Evolutionary conservation across 2,888 invertebrate genomes (phyloP).

Genomic region (Aphelenchoides bicaudatus): DNA sequence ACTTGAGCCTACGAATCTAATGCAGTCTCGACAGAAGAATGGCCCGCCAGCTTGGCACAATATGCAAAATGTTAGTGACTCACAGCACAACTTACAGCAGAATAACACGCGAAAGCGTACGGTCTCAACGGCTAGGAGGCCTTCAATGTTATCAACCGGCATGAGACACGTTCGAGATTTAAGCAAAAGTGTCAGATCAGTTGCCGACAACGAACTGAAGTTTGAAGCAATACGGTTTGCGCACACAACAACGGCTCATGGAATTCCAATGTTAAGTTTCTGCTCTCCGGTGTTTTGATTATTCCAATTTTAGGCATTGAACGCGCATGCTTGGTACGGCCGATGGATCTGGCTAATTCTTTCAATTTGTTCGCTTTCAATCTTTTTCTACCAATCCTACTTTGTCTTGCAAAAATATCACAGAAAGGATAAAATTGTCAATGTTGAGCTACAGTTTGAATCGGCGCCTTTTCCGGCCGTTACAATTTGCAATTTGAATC

Average conservation of each 20-base stretch:
- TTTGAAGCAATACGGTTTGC: slow-evolving; percentile 33
- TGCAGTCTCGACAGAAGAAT: slow-evolving; percentile 2
- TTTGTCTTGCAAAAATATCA: slow-evolving; percentile 47
- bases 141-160: background rate
- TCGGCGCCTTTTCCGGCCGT: slow-evolving; percentile 55
- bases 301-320: slow-evolving; percentile 34
- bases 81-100: too few species aligned
- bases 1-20: background rate
- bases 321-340: slow-evolving; percentile 34
- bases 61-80: too few species aligned
- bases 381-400: slow-evolving; percentile 35
- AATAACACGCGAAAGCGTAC: slow-evolving; percentile 2
- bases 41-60: background rate
- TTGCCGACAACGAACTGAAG: slow-evolving; percentile 29
- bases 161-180: slow-evolving; percentile 10
- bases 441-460: slow-evolving; percentile 57
- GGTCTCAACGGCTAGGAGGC: background rate
- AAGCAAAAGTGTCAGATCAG: slow-evolving; percentile 27
- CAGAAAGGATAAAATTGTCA: slow-evolving; percentile 54
- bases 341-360: slow-evolving; percentile 41
- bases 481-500: slow-evolving; percentile 56
- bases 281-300: too few species aligned
- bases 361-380: slow-evolving; percentile 28
- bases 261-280: slow-evolving; percentile 35
- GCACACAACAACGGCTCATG: slow-evolving; percentile 38